A percentile compares a stretch with the other conserved stretches of the same genome.
phyloP scores from a whole-genome alignment of 2,888 invertebrate genomes.

The Ophonus ardosiacus region DNA sequence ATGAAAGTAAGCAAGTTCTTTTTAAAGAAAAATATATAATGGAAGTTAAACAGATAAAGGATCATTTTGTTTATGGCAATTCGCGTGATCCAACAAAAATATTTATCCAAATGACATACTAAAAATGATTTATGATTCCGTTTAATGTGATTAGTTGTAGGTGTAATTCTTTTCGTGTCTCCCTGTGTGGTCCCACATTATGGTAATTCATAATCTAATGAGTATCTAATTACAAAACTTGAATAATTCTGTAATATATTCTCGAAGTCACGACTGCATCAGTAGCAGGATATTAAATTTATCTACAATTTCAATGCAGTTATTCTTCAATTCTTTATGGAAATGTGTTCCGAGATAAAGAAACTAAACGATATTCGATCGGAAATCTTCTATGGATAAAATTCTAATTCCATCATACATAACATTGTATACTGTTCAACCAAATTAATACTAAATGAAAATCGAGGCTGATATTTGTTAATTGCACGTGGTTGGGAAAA shows the following conservation, averaged over 20 bases:
- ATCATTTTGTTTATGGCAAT: background rate
- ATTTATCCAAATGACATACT: background rate
- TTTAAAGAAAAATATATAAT: too few species aligned
- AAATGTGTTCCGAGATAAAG: background rate
- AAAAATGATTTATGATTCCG: background rate
- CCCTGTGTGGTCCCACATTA: conserved; percentile 8
- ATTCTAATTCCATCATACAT: too few species aligned
- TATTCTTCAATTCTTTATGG: conserved; percentile 11
- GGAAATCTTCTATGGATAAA: too few species aligned
- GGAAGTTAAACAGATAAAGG: too few species aligned
- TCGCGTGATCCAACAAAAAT: background rate
- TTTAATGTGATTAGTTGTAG: conserved; percentile 4
- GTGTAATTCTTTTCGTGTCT: background rate
- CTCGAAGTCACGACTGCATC: background rate
- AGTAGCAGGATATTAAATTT: background rate
- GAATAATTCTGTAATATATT: background rate
- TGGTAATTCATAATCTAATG: conserved; percentile 15
- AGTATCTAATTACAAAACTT: conserved; percentile 26
- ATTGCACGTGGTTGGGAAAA: too few species aligned
- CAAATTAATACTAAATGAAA: too few species aligned
- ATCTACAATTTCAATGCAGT: background rate
- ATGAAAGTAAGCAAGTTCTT: too few species aligned
- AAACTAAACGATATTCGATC: background rate
- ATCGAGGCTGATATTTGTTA: too few species aligned
- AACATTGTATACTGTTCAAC: too few species aligned